Percentiles rank a stretch among this genome's conserved stretches.
Evolutionary conservation across 2,797 vertebrate species (phyloP).

Genomic region (Gobionotothen gibberifrons): DNA sequence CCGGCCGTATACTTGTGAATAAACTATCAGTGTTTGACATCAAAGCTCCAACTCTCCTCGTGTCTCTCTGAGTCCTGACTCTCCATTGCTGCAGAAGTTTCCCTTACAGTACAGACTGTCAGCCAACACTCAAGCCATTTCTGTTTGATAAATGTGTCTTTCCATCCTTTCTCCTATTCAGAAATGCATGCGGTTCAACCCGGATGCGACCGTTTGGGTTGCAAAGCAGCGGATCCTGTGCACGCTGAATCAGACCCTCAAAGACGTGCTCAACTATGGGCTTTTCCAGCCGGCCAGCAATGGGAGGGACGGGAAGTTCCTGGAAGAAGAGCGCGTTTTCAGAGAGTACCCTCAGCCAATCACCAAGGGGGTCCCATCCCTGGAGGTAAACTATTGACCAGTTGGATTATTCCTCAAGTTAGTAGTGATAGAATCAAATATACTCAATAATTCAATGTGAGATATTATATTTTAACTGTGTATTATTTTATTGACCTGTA

Average conservation of each 20-base stretch:
- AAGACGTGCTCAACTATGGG: constrained; percentile 96
- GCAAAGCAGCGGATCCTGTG: constrained; percentile 95
- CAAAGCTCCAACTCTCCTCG: too few relatives aligned
- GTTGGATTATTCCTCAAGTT: not conserved
- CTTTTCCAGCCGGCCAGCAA: constrained; percentile 93
- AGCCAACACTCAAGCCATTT: not conserved
- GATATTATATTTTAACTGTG: too few relatives aligned
- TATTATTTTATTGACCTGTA: too few relatives aligned
- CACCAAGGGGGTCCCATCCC: constrained; percentile 88
- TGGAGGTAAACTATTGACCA: constrained; percentile 86
- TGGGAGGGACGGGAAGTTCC: constrained; percentile 91
- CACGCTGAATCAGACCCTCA: constrained; percentile 92
- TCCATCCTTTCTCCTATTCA: constrained; percentile 61
- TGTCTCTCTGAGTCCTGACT: too few relatives aligned
- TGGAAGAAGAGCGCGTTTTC: constrained; percentile 93
- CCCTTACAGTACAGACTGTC: not conserved
- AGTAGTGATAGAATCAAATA: not conserved
- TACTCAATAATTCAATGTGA: not conserved
- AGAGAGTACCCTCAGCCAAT: constrained; percentile 92
- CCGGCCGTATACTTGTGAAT: too few relatives aligned
- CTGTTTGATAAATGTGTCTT: constrained; percentile 4
- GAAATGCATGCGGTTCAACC: constrained; percentile 96
- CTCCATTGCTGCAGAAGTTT: too few relatives aligned
- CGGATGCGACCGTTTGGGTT: constrained; percentile 91
- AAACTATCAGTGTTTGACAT: too few relatives aligned